These are phyloP conservation scores for Solen grandis DNA, from an alignment of 1,140 invertebrate species.

Conservation along the genomic window DNA sequence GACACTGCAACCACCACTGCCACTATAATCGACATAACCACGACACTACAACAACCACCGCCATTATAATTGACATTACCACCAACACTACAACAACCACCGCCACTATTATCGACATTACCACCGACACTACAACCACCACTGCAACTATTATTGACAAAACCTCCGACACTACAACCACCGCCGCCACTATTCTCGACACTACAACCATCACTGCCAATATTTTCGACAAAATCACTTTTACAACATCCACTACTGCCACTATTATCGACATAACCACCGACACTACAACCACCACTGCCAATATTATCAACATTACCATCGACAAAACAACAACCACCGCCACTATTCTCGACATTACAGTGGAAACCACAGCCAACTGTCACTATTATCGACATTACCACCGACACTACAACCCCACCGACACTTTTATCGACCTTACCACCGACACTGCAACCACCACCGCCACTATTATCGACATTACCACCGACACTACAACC, in stretches of 20 bases:
- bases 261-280: slow-evolving; percentile 1
- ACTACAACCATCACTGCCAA: slow-evolving; percentile 38
- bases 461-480: too few relatives aligned
- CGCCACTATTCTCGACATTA: not conserved
- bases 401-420: slow-evolving; percentile 6
- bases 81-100: slow-evolving; percentile 56
- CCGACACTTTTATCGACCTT: slow-evolving; percentile 6
- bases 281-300: slow-evolving; percentile 23
- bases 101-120: slow-evolving; percentile 9
- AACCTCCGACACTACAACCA: slow-evolving; percentile 54
- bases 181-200: slow-evolving; percentile 52
- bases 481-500: not conserved
- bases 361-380: not conserved
- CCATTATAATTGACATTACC: slow-evolving; percentile 5
- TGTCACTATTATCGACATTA: not conserved
- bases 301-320: slow-evolving; percentile 1
- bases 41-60: not conserved
- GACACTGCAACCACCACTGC: not conserved
- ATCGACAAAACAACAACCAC: not conserved
- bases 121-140: slow-evolving; percentile 2
- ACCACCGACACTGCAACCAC: not conserved
- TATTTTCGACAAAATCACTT: slow-evolving; percentile 21
- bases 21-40: too few relatives aligned
- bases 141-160: not conserved
- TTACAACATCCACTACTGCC: slow-evolving; percentile 5